phyloP scores from a whole-genome alignment of 2,113 vertebrate genomes.

The Dinomys branickii region DNA sequence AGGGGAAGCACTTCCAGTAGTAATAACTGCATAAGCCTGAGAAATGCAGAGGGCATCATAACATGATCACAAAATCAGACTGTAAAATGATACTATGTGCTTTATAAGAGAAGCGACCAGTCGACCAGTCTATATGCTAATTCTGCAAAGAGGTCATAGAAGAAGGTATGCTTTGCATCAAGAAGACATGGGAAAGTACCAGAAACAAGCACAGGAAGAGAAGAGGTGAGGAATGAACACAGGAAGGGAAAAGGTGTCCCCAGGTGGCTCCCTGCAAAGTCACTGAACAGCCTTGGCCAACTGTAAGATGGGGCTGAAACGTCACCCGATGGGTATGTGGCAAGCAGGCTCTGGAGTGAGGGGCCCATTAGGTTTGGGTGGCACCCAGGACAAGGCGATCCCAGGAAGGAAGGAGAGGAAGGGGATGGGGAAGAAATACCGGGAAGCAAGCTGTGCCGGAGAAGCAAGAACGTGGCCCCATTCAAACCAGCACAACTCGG shows the following conservation, averaged over 20 bases:
- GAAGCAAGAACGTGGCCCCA: too few relatives aligned
- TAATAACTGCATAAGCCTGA: neutral
- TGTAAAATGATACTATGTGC: fast-evolving
- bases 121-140: neutral
- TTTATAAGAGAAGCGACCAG: fast-evolving
- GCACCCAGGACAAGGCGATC: neutral
- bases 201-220: neutral
- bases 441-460: fast-evolving
- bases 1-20: neutral
- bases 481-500: neutral
- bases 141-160: too few relatives aligned
- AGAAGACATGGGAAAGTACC: neutral
- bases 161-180: neutral
- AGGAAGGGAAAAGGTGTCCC: neutral
- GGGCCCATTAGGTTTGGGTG: fast-evolving
- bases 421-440: fast-evolving
- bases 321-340: neutral
- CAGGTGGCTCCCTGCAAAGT: fast-evolving
- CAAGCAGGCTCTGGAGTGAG: neutral
- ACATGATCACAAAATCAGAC: neutral
- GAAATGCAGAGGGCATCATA: neutral
- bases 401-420: neutral
- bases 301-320: fast-evolving
- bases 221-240: neutral
- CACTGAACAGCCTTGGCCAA: neutral